These are phyloP conservation scores for Bemisia tabaci DNA, from an alignment of 1,140 invertebrate species.

Conservation along the genomic window DNA sequence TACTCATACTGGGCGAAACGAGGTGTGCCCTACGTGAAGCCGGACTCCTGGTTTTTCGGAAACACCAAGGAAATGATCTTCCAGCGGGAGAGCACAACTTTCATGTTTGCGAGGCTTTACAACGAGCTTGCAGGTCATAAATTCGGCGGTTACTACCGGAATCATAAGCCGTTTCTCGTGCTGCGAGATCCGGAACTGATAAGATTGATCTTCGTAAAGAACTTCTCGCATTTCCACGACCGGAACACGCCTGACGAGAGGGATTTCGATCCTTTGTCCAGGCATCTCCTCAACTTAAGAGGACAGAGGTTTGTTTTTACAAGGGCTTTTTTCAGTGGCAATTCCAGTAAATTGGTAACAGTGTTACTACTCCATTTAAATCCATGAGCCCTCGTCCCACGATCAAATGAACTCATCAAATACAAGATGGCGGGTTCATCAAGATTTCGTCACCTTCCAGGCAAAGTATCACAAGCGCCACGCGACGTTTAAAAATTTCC, in stretches of 20 bases:
- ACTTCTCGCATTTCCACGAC: conserved; percentile 33
- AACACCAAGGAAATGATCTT: conserved; percentile 11
- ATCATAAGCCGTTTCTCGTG: conserved; percentile 17
- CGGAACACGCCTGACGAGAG: conserved; percentile 22
- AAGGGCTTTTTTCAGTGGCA: too few species aligned
- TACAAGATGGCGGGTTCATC: too few species aligned
- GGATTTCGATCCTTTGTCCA: conserved; percentile 22
- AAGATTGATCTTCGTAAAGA: conserved; percentile 34
- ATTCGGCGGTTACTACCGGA: conserved; percentile 18
- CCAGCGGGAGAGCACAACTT: too few species aligned
- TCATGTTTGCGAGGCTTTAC: too few species aligned
- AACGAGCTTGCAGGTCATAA: conserved; percentile 13
- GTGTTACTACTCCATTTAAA: too few species aligned
- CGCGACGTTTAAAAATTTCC: too few species aligned
- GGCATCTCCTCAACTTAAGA: conserved; percentile 19
- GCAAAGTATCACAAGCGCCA: too few species aligned
- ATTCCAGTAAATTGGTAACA: too few species aligned
- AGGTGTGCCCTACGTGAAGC: conserved; percentile 25
- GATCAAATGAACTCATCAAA: too few species aligned
- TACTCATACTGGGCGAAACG: conserved; percentile 30
- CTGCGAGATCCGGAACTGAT: conserved; percentile 33
- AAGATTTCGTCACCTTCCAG: too few species aligned
- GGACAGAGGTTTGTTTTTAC: conserved; percentile 25
- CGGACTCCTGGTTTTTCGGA: conserved; percentile 15
- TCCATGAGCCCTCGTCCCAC: too few species aligned